Conservation (phyloP, 2,888 invertebrate genomes). For the Dysmachus trigonus region DNA sequence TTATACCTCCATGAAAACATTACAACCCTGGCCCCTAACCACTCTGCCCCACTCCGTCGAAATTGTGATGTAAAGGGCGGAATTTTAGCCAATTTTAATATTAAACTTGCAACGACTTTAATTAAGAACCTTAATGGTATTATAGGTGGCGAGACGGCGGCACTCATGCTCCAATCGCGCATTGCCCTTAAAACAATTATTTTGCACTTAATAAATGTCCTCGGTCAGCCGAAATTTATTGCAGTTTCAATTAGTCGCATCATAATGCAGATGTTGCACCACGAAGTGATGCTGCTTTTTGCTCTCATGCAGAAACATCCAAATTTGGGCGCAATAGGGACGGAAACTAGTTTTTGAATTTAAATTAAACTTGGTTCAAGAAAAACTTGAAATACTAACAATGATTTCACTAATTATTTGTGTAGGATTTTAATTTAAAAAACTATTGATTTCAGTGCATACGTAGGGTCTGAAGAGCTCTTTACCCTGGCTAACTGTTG, state of each 20-base stretch:
- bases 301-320: background rate
- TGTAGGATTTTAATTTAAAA: no score
- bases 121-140: background rate
- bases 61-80: background rate
- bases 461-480: no score
- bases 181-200: background rate
- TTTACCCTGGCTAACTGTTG: no score
- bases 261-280: background rate
- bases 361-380: background rate
- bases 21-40: background rate
- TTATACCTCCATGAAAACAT: constrained; percentile 14
- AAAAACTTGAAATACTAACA: background rate
- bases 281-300: background rate
- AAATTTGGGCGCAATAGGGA: background rate
- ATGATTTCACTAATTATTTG: background rate
- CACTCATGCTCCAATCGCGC: background rate
- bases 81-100: constrained; percentile 10
- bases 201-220: background rate
- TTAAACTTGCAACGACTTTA: constrained; percentile 6
- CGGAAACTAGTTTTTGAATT: background rate
- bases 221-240: background rate
- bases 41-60: background rate
- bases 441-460: no score
- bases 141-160: background rate
- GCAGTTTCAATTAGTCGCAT: background rate